Evolutionary conservation across 2,113 vertebrate species (phyloP), one percentile per base, ranked within the genome.

Genomic region (Nipponia nippon): DNA sequence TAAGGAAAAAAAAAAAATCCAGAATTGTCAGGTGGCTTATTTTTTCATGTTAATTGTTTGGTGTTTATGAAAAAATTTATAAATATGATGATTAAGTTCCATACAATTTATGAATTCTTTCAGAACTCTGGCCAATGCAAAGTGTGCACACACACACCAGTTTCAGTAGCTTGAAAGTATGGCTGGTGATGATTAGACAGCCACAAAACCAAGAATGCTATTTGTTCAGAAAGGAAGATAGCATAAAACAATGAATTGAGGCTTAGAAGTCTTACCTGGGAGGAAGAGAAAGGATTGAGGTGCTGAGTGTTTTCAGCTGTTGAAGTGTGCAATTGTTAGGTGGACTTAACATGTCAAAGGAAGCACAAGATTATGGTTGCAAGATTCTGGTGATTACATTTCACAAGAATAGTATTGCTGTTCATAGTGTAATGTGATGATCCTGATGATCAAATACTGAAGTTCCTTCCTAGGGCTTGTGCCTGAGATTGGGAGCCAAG

Each of bases 341-440:
- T 36, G 18, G 34, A 61, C 32, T 66, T 69, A 49, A 36, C 9
- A 17, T 0, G 0, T 11, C 19, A 78, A 29, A 76, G 11, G 8
- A 65, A 79, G 27, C 20, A 56, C 7, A 90, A 58, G 17, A 10
- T 66, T 55, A 17, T 70, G 6, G 13, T 38, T 89, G 38, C 36
- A 81, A 87, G 47, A 30, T 46, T 52, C 15, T 56, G 2, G 25
- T 42, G 4, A 19, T 61, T 58, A 17, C 5, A 47, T 61, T 89
- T 91, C 53, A 61, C 19, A 52, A 22, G 5, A 76, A 20, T 15
- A 40, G 13, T 69, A 25, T 56, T 9, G 23, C 16, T 55, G 9
- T 22, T 92, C 9, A 5, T 47, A 73, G 8, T n/a, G 13, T 50
- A 58, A 42, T 8, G 6, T 13, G n/a, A 44, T 65, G 44, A 81